A percentile compares a stretch with the other conserved stretches of the same genome.
These are phyloP conservation scores for Porites lobata DNA, from an alignment of 92 coral and sea anemone species.

Conservation along the genomic window DNA sequence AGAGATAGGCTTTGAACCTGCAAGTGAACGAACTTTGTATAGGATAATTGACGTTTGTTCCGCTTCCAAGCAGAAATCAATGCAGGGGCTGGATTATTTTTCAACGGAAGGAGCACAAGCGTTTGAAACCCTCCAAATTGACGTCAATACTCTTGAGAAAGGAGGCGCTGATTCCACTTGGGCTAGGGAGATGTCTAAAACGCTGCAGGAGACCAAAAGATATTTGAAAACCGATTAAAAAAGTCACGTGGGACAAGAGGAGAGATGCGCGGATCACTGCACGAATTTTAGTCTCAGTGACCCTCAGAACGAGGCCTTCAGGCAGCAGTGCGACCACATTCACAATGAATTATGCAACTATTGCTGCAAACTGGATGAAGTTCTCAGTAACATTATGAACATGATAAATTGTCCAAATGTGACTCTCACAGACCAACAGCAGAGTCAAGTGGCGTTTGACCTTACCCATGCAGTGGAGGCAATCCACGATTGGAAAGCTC, in stretches of 20 bases:
- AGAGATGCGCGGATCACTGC: slow-evolving; percentile 48
- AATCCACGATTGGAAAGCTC: slow-evolving; percentile 42
- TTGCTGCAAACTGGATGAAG: slow-evolving; percentile 25
- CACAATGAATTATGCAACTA: slow-evolving; percentile 36
- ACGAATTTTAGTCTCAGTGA: slow-evolving; percentile 41
- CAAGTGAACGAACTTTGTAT: slow-evolving; percentile 37
- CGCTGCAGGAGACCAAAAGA: slow-evolving; percentile 22
- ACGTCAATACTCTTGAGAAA: slow-evolving; percentile 11
- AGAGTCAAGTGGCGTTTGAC: slow-evolving; percentile 19
- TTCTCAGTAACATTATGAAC: slow-evolving; percentile 9
- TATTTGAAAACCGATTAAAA: slow-evolving; percentile 46
- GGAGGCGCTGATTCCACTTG: slow-evolving; percentile 29
- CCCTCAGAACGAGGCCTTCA: slow-evolving; percentile 43
- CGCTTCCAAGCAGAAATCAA: slow-evolving; percentile 28
- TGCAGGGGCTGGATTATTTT: slow-evolving; percentile 20
- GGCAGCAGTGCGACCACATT: slow-evolving; percentile 34
- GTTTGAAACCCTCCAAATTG: slow-evolving; percentile 5
- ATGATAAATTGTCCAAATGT: slow-evolving; percentile 31
- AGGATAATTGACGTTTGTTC: slow-evolving; percentile 46
- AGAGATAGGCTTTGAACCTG: slow-evolving; percentile 39
- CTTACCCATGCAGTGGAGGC: slow-evolving; percentile 17
- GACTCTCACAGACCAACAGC: slow-evolving; percentile 34
- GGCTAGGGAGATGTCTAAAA: not conserved
- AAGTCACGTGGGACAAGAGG: slow-evolving; percentile 41
- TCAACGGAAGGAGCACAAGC: slow-evolving; percentile 44